Evolutionary conservation across 2,797 vertebrate genomes (phyloP), one percentile per base, ranked within the genome.

Genomic region (Phoeniculus purpureus): DNA sequence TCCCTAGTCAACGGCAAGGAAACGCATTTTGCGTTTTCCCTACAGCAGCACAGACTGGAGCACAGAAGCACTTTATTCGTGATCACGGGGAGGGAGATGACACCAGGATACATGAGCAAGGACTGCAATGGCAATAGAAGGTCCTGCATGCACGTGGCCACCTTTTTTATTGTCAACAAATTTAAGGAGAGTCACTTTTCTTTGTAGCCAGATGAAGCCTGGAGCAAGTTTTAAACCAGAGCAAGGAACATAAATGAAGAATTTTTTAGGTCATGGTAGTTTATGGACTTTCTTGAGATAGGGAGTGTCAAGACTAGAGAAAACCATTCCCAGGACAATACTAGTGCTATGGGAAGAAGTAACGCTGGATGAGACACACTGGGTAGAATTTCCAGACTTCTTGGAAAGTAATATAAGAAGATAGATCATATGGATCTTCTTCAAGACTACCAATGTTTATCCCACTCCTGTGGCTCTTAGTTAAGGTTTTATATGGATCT

Each of bases 1-100:
- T 31, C 1, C 4, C 23, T 9, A 0, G 25, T 1, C 55, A 21
- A 1, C 1, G 8, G 23, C 60, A 40, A 34, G 5, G 62, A 10
- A 52, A 9, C 0, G 34, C 16, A 2, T 9, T 21, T 26, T 7
- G 54, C 16, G 3, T 1, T 37, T 22, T 20, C 18, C 31, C 31
- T 58, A 2, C 65, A n/a, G n/a, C 6, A 11, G 70, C 73, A 6
- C 1, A 15, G 60, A 3, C 50, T n/a, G 32, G 40, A 50, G 32
- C 15, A 7, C 3, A 25, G 50, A 6, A 1, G 15, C 15, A 4
- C 62, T 72, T 61, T 27, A 29, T 25, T 56, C 87, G 50, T 59
- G 20, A 13, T 31, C 11, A 23, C 4, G 7, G 48, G 19, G 26
- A 3, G 15, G 43, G 8, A 75, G 10, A 48, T 7, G 71, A 18